Evolutionary conservation across 92 coral and sea anemone species (phyloP).

Genomic region (Porites divaricata): DNA sequence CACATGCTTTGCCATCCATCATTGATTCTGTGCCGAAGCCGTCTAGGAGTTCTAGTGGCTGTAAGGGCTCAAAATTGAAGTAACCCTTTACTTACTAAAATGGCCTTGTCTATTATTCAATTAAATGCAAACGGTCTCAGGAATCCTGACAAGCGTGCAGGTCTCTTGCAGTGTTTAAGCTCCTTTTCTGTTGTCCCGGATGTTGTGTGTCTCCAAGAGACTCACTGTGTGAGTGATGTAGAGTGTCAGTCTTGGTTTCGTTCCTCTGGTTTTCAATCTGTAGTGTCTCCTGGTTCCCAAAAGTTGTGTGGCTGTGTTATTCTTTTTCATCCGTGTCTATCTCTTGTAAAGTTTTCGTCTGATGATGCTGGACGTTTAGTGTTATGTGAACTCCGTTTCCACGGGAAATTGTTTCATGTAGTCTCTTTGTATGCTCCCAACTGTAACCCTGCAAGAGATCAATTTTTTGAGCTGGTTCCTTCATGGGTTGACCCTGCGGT

Average conservation of each 20-base stretch:
- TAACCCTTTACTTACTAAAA: too few relatives aligned
- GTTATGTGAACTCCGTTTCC: background rate
- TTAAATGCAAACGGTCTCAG: conserved; percentile 13
- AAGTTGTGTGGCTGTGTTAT: background rate
- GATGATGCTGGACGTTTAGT: background rate
- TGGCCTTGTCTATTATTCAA: background rate
- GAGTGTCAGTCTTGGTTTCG: background rate
- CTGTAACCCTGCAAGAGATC: conserved; percentile 28
- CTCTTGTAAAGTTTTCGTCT: background rate
- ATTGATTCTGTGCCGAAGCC: too few relatives aligned
- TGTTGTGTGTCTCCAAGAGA: conserved; percentile 26
- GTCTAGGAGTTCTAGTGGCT: too few relatives aligned
- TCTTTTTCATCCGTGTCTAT: background rate
- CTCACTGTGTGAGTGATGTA: too few relatives aligned
- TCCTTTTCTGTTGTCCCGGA: conserved; percentile 16
- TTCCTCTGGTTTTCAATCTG: background rate
- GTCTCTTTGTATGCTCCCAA: conserved; percentile 7
- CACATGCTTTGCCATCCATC: too few relatives aligned
- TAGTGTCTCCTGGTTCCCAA: background rate
- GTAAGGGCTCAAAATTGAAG: too few relatives aligned
- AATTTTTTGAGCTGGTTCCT: background rate
- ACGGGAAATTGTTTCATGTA: background rate
- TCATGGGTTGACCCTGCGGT: background rate
- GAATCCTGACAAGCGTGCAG: background rate
- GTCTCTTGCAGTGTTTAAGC: too few relatives aligned